A percentile compares a stretch with the other conserved stretches of the same genome.
These are phyloP conservation scores for Drosophila flavopinicola DNA, from an alignment of 2,888 invertebrate species.

Conservation along the genomic window DNA sequence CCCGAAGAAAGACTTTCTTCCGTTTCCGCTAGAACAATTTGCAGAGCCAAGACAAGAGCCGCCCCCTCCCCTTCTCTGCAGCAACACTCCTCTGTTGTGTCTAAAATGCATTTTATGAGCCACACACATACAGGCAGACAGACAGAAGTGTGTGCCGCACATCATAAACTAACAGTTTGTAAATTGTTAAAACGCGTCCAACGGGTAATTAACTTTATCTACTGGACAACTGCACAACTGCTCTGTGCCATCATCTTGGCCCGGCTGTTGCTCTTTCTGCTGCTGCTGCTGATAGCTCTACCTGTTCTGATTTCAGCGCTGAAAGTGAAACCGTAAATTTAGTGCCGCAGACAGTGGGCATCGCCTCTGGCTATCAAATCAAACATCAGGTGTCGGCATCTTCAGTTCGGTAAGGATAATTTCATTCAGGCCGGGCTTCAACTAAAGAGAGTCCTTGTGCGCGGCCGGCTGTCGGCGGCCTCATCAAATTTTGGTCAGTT, in stretches of 20 bases:
- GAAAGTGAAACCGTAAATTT: conserved; percentile 82
- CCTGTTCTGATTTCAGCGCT: conserved; percentile 81
- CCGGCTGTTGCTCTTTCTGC: conserved; percentile 38
- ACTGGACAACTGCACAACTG: conserved; percentile 63
- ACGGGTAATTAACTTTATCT: conserved; percentile 75
- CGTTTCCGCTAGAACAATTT: conserved; percentile 64
- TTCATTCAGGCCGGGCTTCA: conserved; percentile 37
- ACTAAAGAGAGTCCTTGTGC: neutral
- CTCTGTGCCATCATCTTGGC: no score
- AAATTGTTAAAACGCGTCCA: conserved; percentile 50
- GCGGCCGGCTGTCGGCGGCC: conserved; percentile 47
- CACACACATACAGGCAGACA: conserved; percentile 11
- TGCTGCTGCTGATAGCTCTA: conserved; percentile 42
- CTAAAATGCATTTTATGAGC: conserved; percentile 36
- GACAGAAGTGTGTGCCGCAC: conserved; percentile 73
- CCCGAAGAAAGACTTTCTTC: conserved; percentile 74
- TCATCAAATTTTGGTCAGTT: conserved; percentile 70
- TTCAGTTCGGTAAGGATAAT: conserved; percentile 27
- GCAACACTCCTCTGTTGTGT: neutral
- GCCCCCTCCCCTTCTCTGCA: no score
- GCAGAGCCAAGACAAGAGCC: no score
- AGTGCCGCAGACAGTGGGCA: conserved; percentile 13
- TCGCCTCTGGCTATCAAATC: conserved; percentile 62
- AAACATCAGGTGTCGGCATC: conserved; percentile 81
- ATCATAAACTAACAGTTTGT: conserved; percentile 82